Conservation (phyloP, 2,888 invertebrate genomes). For the Pollenia angustigena region DNA sequence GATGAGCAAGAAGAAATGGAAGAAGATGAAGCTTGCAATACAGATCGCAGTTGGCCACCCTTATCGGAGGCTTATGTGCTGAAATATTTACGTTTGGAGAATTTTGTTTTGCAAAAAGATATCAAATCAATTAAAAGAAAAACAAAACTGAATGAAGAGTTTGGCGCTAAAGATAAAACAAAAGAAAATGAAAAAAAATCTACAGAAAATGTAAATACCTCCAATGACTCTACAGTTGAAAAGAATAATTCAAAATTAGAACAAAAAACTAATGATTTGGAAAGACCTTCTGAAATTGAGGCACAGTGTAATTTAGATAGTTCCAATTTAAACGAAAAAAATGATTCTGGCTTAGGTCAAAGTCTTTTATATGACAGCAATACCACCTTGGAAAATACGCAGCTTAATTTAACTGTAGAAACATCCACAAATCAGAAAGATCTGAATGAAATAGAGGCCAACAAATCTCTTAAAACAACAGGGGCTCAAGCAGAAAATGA, state of each 20-base stretch:
- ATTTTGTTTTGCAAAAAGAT: conserved; percentile 72
- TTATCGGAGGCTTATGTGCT: conserved; percentile 79
- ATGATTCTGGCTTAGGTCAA: conserved; percentile 54
- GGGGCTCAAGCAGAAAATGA: conserved; percentile 48
- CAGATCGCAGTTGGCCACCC: conserved; percentile 76
- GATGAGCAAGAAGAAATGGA: conserved; percentile 75
- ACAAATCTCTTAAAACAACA: conserved; percentile 19
- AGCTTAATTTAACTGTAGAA: conserved; percentile 32
- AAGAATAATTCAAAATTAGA: conserved; percentile 10
- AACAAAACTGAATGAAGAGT: background rate
- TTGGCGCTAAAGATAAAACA: background rate
- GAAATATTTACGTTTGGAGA: conserved; percentile 81
- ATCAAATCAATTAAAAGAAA: conserved; percentile 36
- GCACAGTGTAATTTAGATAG: background rate
- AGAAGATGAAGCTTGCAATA: conserved; percentile 32
- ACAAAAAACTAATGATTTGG: background rate
- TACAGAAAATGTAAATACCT: conserved; percentile 9
- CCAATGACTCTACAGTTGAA: background rate
- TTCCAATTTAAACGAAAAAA: conserved; percentile 5
- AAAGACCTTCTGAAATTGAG: background rate
- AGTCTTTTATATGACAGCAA: conserved; percentile 52
- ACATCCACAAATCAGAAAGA: background rate
- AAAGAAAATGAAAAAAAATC: background rate
- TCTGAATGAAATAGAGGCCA: conserved; percentile 11
- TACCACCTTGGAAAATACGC: conserved; percentile 14